A percentile compares a stretch with the other conserved stretches of the same genome.
phyloP scores from a whole-genome alignment of 2,888 invertebrate species.

The Ditula angustiorana region DNA sequence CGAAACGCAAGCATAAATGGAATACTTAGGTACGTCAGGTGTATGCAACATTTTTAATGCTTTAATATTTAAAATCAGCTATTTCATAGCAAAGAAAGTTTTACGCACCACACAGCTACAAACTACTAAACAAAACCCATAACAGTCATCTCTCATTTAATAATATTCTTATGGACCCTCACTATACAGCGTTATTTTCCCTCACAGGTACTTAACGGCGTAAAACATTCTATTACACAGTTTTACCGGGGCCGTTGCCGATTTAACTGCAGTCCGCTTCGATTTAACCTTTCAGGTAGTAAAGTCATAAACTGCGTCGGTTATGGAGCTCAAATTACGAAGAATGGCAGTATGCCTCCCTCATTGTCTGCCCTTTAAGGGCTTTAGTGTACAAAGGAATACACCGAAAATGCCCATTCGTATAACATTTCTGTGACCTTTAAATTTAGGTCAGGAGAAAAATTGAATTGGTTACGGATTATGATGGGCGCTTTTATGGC shows the following conservation, averaged over 20 bases:
- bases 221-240: constrained; percentile 36
- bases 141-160: too few species aligned
- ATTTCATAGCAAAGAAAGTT: neutral
- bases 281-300: constrained; percentile 78
- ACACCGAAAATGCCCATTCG: constrained; percentile 74
- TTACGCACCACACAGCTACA: neutral
- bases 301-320: constrained; percentile 79
- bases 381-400: constrained; percentile 74
- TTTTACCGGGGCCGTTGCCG: constrained; percentile 58
- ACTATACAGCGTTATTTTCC: constrained; percentile 27
- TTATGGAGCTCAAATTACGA: constrained; percentile 79
- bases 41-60: too few species aligned
- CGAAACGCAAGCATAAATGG: too few species aligned
- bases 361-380: constrained; percentile 79
- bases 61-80: neutral
- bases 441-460: constrained; percentile 62
- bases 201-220: constrained; percentile 28
- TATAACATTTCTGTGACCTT: constrained; percentile 80
- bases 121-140: constrained; percentile 27
- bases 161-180: constrained; percentile 30
- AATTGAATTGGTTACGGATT: constrained; percentile 56
- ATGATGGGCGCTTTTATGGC: constrained; percentile 38
- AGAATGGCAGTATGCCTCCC: constrained; percentile 73
- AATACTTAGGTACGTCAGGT: too few species aligned
- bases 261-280: constrained; percentile 72